Evolutionary conservation across 2,113 vertebrate genomes (phyloP).

Genomic region (Neolamprologus kungweensis): DNA sequence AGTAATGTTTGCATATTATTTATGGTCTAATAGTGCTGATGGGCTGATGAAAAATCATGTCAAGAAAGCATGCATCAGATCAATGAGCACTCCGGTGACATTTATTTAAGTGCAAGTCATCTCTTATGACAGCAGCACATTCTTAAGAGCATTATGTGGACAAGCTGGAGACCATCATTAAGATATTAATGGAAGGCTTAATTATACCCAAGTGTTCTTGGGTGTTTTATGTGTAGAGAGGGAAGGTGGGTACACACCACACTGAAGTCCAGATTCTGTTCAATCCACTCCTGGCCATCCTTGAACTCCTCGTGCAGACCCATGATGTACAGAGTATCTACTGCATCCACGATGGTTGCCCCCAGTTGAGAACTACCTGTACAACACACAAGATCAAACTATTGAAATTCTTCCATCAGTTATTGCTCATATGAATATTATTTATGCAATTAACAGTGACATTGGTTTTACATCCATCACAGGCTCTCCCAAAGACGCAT

Average conservation of each 20-base stretch:
- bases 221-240: background rate
- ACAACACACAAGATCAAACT: background rate
- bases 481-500: background rate
- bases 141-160: background rate
- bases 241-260: constrained; percentile 71
- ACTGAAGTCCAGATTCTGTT: constrained; percentile 92
- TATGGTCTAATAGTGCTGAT: background rate
- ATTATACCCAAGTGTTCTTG: background rate
- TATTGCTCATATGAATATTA: background rate
- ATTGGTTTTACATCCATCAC: background rate
- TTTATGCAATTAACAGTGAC: background rate
- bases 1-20: background rate
- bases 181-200: background rate
- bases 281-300: constrained; percentile 94
- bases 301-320: constrained; percentile 94
- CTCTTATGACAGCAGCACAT: background rate
- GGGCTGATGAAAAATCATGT: background rate
- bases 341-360: constrained; percentile 93
- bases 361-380: constrained; percentile 94
- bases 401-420: background rate
- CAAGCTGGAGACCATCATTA: background rate
- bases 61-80: background rate
- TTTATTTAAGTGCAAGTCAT: background rate
- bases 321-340: constrained; percentile 98
- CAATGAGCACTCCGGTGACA: background rate